A percentile compares a stretch with the other conserved stretches of the same genome.
Evolutionary conservation across 2,113 vertebrate species (phyloP).

Genomic region (Cyrtonyx montezumae): DNA sequence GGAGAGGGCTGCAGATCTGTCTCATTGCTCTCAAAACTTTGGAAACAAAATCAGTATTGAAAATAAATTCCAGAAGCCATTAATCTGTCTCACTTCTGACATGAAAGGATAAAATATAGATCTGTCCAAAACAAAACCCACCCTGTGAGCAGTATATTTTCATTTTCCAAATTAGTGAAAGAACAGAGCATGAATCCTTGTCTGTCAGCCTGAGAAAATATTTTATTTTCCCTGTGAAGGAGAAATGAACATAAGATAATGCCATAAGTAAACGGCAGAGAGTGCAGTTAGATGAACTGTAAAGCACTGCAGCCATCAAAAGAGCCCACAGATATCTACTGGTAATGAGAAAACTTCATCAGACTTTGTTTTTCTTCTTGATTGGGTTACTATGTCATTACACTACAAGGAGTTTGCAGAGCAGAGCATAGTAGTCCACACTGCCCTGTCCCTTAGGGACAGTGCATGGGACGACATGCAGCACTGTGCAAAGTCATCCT

Average conservation of each 20-base stretch:
- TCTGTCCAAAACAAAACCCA: constrained; percentile 46
- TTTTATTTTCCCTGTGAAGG: constrained; percentile 47
- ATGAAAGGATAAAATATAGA: constrained; percentile 61
- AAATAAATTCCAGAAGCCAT: constrained; percentile 70
- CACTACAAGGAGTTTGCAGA: neutral
- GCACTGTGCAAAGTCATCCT: neutral
- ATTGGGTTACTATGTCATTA: neutral
- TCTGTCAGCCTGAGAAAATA: constrained; percentile 59
- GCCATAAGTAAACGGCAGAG: constrained; percentile 28
- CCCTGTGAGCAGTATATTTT: constrained; percentile 54
- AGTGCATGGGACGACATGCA: neutral
- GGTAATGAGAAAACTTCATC: neutral
- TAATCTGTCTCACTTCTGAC: constrained; percentile 65
- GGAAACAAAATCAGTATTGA: constrained; percentile 56
- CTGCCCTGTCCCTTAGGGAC: neutral
- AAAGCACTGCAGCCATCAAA: neutral
- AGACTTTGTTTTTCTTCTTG: neutral
- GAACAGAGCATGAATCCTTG: constrained; percentile 64
- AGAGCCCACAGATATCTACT: neutral
- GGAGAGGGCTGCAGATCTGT: constrained; percentile 11
- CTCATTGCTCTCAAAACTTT: constrained; percentile 22
- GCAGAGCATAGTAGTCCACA: neutral
- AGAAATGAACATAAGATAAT: constrained; percentile 18
- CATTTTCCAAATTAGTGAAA: constrained; percentile 71
- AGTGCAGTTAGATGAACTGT: constrained; percentile 12